Evolutionary conservation across 2,113 vertebrate genomes (phyloP).

Genomic region (Dermatemys mawii): DNA sequence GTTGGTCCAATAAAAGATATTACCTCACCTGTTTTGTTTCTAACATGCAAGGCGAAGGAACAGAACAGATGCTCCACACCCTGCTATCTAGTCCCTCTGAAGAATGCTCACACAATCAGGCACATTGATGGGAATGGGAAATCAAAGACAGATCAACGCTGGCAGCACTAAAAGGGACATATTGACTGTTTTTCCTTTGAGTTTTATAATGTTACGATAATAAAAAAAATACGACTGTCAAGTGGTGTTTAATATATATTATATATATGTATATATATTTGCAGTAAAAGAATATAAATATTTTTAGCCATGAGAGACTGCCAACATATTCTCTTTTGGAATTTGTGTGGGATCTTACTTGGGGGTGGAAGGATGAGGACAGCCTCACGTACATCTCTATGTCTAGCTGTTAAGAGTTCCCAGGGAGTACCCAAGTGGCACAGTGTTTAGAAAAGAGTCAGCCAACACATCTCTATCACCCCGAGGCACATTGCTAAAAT

Average conservation of each 20-base stretch:
- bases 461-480: neutral
- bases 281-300: slow-evolving; percentile 14
- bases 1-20: neutral
- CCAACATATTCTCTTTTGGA: slow-evolving; percentile 51
- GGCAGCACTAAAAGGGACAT: slow-evolving; percentile 68
- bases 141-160: slow-evolving; percentile 62
- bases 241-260: slow-evolving; percentile 13
- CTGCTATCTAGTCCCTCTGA: slow-evolving; percentile 30
- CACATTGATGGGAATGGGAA: slow-evolving; percentile 33
- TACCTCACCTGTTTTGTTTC: neutral
- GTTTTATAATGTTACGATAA: slow-evolving; percentile 58
- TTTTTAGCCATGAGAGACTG: slow-evolving; percentile 44
- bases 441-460: neutral
- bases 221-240: slow-evolving; percentile 52
- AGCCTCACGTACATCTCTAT: neutral
- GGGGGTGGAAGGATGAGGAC: neutral
- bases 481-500: fast-evolving
- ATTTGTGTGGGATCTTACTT: slow-evolving; percentile 41
- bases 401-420: neutral
- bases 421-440: neutral
- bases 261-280: slow-evolving; percentile 14
- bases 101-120: slow-evolving; percentile 15
- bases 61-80: neutral
- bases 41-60: neutral
- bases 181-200: slow-evolving; percentile 51